These are phyloP conservation scores for Puma concolor DNA, from an alignment of 2,113 vertebrate genomes.

Conservation along the genomic window DNA sequence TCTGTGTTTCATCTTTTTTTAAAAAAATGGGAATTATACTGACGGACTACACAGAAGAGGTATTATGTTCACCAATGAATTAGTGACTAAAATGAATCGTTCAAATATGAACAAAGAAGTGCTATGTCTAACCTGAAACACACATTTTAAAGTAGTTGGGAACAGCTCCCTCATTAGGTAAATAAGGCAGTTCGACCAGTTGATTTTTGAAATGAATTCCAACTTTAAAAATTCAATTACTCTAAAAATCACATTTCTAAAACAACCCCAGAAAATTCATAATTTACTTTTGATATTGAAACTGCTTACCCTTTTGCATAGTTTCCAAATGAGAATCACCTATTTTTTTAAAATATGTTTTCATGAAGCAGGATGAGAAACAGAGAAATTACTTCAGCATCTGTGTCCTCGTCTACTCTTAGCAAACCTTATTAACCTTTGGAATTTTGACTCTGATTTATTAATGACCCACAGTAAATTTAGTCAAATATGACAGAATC, in stretches of 20 bases:
- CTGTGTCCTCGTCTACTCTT: not conserved
- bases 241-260: conserved; percentile 39
- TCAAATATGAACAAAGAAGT: conserved; percentile 1
- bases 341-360: not conserved
- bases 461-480: not conserved
- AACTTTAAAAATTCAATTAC: conserved; percentile 34
- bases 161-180: not conserved
- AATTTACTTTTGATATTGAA: conserved; percentile 29
- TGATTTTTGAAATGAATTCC: conserved; percentile 45
- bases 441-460: not conserved
- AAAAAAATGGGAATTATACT: not conserved
- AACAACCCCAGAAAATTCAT: not conserved
- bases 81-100: not conserved
- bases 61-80: not conserved
- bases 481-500: not conserved
- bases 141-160: conserved; percentile 12
- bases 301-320: not conserved
- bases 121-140: conserved; percentile 32
- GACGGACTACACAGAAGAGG: not conserved
- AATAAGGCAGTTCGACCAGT: not conserved
- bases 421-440: not conserved
- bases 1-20: not conserved
- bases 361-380: not conserved
- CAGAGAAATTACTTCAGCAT: not conserved
- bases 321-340: not conserved